These are phyloP conservation scores for Nyctibius bracteatus DNA, from an alignment of 2,113 vertebrate species.

Conservation along the genomic window DNA sequence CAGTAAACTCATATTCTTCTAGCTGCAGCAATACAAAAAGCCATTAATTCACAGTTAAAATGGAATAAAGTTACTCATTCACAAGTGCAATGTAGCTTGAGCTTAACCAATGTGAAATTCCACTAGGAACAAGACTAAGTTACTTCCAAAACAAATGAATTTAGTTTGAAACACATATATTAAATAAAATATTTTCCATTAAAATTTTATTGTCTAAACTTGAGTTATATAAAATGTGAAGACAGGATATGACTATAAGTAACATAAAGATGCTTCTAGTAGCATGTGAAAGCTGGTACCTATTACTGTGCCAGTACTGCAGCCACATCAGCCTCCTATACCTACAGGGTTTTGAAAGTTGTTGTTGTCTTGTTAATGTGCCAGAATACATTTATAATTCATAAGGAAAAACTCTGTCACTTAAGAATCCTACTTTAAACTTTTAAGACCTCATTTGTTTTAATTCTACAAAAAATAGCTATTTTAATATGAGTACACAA, in stretches of 20 bases:
- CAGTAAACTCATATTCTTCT: conserved; percentile 22
- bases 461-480: neutral
- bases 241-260: neutral
- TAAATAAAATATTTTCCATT: neutral
- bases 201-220: neutral
- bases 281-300: neutral
- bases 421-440: neutral
- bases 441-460: neutral
- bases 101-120: conserved; percentile 20
- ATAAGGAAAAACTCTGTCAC: neutral
- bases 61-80: conserved; percentile 18
- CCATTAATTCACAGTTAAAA: conserved; percentile 48
- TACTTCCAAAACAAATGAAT: neutral
- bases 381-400: neutral
- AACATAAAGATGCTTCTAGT: neutral
- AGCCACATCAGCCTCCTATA: neutral
- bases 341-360: neutral
- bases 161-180: neutral
- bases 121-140: neutral
- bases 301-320: neutral
- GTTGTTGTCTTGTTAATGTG: neutral
- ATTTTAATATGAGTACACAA: neutral
- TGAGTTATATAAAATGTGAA: neutral
- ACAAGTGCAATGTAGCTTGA: conserved; percentile 20
- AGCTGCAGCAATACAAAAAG: conserved; percentile 35